These are phyloP conservation scores for Microplitis deprimator DNA, from an alignment of 2,888 invertebrate genomes.

Conservation along the genomic window DNA sequence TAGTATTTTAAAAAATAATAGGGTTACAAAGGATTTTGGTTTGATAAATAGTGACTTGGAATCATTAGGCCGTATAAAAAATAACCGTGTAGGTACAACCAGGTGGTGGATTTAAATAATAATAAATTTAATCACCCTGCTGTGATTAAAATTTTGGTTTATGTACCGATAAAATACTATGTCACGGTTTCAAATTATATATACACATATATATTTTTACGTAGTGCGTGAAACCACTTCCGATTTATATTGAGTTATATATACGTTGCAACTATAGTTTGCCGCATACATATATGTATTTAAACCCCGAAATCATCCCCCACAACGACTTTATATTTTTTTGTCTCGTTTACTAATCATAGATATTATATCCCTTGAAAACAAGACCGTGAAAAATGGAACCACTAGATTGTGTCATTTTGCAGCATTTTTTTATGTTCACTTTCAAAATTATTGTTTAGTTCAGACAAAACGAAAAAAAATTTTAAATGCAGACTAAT, in stretches of 20 bases:
- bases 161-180: constrained; percentile 26
- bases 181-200: constrained; percentile 35
- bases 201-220: constrained; percentile 23
- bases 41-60: too few species aligned
- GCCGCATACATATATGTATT: constrained; percentile 10
- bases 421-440: too few species aligned
- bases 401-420: too few species aligned
- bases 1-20: too few species aligned
- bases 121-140: constrained; percentile 18
- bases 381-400: not conserved
- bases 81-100: constrained; percentile 10
- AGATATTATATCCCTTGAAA: not conserved
- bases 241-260: constrained; percentile 54
- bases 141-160: constrained; percentile 5
- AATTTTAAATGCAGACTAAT: too few species aligned
- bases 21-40: too few species aligned
- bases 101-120: constrained; percentile 44
- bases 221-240: constrained; percentile 55
- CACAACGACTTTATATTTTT: not conserved
- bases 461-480: too few species aligned
- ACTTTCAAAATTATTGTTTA: too few species aligned
- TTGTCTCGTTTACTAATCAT: not conserved
- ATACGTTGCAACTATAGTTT: not conserved
- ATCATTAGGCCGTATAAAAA: too few species aligned
- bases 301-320: not conserved